Evolutionary conservation across 2,888 invertebrate genomes (phyloP).

Genomic region (Cheilosia vernalis): DNA sequence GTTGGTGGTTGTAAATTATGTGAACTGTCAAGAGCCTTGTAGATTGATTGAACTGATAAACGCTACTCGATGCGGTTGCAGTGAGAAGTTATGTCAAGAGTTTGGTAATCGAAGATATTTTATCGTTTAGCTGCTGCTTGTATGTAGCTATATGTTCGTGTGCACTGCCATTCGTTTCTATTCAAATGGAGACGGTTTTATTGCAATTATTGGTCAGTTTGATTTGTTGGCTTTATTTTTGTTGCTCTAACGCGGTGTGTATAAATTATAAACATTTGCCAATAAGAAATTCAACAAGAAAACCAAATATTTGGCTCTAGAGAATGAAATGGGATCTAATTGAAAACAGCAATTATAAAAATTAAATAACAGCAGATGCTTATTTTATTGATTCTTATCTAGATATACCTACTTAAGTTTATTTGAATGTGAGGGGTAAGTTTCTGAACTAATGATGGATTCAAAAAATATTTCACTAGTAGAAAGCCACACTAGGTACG

Average conservation of each 20-base stretch:
- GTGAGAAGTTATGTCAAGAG: constrained; percentile 36
- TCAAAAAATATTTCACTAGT: too few relatives aligned
- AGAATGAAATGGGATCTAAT: too few relatives aligned
- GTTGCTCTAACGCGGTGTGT: not conserved
- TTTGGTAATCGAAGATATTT: constrained; percentile 29
- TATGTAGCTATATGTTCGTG: not conserved
- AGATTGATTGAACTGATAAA: constrained; percentile 67
- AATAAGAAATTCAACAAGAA: too few relatives aligned
- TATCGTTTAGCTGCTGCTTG: not conserved
- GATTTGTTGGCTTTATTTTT: not conserved
- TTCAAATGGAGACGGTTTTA: not conserved
- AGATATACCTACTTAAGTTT: too few relatives aligned
- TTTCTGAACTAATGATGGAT: too few relatives aligned
- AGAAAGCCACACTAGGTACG: too few relatives aligned
- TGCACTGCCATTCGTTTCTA: not conserved
- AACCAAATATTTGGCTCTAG: too few relatives aligned
- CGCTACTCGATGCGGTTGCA: constrained; percentile 2
- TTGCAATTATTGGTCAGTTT: not conserved
- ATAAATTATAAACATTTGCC: too few relatives aligned
- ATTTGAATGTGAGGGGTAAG: too few relatives aligned
- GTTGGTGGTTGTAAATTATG: constrained; percentile 56
- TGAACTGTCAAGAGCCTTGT: constrained; percentile 54
- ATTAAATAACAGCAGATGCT: too few relatives aligned
- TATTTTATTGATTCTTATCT: too few relatives aligned
- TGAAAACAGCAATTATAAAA: too few relatives aligned